Evolutionary conservation across 2,113 vertebrate genomes (phyloP).

Genomic region (Eudyptes chrysolophus): DNA sequence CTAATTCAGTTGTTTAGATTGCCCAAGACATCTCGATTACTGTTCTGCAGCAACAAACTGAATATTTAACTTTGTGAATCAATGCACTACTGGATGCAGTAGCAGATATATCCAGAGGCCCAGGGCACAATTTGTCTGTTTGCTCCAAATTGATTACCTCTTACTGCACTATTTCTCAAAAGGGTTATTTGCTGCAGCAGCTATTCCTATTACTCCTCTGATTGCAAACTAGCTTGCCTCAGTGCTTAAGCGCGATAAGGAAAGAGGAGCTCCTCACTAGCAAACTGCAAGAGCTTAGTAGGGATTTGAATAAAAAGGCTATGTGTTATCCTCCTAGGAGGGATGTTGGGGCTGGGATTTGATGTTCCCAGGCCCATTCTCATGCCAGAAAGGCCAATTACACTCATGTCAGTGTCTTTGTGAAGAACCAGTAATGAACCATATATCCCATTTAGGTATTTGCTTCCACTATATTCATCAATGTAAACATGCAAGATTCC

Average conservation of each 20-base stretch:
- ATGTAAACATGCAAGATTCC: background rate
- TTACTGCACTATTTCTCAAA: slow-evolving; percentile 26
- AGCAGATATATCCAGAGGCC: background rate
- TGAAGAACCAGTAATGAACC: background rate
- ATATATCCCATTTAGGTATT: background rate
- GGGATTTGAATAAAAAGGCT: background rate
- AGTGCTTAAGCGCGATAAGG: background rate
- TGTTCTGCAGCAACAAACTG: background rate
- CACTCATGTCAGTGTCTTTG: background rate
- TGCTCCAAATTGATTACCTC: slow-evolving; percentile 12
- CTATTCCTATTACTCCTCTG: background rate
- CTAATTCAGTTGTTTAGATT: slow-evolving; percentile 17
- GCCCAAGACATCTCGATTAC: background rate
- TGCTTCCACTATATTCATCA: background rate
- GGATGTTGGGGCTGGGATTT: background rate
- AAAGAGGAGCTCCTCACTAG: background rate
- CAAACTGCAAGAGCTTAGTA: background rate
- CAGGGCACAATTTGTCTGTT: background rate
- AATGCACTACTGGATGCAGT: background rate
- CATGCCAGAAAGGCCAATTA: background rate
- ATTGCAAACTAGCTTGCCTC: background rate
- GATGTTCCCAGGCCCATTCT: background rate
- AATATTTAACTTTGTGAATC: background rate
- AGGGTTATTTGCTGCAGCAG: background rate
- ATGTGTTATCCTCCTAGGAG: background rate